Percentiles rank a stretch among this genome's conserved stretches.
These are phyloP conservation scores for Standfussiana lucernea DNA, from an alignment of 2,888 invertebrate genomes.

Conservation along the genomic window DNA sequence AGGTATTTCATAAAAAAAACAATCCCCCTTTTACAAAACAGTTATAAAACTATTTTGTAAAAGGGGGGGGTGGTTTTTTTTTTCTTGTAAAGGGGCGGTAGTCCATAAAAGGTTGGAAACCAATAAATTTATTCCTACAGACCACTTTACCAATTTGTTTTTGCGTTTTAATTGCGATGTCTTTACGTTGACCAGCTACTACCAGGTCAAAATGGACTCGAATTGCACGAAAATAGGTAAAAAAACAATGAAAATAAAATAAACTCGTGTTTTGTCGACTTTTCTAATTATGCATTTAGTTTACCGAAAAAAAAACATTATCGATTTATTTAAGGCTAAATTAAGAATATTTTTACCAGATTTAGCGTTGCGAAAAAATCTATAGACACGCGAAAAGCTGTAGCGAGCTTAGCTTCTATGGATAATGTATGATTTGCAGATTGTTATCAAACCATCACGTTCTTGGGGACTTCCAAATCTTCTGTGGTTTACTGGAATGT, in stretches of 20 bases:
- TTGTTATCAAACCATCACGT: constrained; percentile 29
- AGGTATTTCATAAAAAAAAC: no score
- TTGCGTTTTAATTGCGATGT: neutral
- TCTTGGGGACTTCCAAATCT: neutral
- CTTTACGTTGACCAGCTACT: neutral
- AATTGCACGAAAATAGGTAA: neutral
- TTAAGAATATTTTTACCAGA: neutral
- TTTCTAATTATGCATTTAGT: neutral
- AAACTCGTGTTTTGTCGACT: neutral
- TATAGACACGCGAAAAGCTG: neutral
- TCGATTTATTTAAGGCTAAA: neutral
- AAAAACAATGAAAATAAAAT: no score
- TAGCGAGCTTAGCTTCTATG: constrained; percentile 1
- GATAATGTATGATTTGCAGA: constrained; percentile 25
- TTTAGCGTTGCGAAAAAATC: neutral
- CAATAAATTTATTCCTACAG: neutral
- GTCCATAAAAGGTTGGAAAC: no score
- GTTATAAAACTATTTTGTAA: no score
- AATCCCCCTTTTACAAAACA: no score
- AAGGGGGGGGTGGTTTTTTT: no score
- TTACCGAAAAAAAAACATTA: neutral
- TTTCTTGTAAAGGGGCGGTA: no score
- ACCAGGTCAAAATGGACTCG: neutral
- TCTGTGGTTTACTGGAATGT: neutral
- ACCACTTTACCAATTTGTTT: neutral